These are phyloP conservation scores for Drosophila sp. DNA, from an alignment of 1,140 invertebrate species.

Conservation along the genomic window DNA sequence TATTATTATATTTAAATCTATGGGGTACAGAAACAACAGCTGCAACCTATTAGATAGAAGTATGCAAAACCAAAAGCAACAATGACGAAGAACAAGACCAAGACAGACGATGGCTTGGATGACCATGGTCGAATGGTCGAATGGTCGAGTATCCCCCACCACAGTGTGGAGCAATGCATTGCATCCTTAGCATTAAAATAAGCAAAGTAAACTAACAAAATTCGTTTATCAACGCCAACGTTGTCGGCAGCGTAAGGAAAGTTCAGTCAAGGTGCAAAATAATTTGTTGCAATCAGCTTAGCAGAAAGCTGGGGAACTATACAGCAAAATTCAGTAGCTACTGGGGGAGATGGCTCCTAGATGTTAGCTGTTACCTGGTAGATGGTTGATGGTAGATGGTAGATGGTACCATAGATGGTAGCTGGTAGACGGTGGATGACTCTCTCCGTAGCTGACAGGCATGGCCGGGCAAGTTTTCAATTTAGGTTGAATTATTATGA, in stretches of 20 bases:
- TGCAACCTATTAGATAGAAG: conserved; percentile 75
- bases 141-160: conserved; percentile 1
- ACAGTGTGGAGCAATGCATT: conserved; percentile 22
- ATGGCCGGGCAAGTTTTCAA: conserved; percentile 74
- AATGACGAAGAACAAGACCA: conserved; percentile 45
- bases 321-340: conserved; percentile 7
- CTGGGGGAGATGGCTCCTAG: not conserved
- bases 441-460: conserved; percentile 23
- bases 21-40: conserved; percentile 60
- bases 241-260: conserved; percentile 75
- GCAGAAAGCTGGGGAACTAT: conserved; percentile 54
- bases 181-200: conserved; percentile 69
- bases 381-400: not conserved
- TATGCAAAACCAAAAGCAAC: conserved; percentile 79
- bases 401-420: not conserved
- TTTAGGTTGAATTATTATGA: conserved; percentile 83
- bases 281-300: conserved; percentile 83
- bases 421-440: not conserved
- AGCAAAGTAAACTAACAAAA: conserved; percentile 82
- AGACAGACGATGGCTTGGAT: conserved; percentile 7
- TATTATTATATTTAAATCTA: conserved; percentile 20
- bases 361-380: too few relatives aligned
- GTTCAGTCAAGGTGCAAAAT: conserved; percentile 81
- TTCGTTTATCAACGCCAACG: conserved; percentile 81
- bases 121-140: conserved; percentile 2